These are phyloP conservation scores for Pholis gunnellus DNA, from an alignment of 2,113 vertebrate genomes.

Conservation along the genomic window DNA sequence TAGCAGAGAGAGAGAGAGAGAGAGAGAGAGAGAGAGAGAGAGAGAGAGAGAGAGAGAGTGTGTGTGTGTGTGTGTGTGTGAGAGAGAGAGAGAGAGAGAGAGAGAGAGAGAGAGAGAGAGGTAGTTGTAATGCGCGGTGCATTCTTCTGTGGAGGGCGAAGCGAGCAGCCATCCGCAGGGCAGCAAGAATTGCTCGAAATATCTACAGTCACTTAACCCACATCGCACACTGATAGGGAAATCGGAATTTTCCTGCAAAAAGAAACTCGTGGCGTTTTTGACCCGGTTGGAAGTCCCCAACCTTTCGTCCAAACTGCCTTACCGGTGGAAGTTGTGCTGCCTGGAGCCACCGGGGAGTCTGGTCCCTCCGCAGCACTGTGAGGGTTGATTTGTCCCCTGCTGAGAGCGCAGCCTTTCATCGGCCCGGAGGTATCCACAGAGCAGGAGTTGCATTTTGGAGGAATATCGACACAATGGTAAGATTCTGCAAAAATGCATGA, in stretches of 20 bases:
- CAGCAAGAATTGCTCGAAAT: slow-evolving; percentile 15
- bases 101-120: background rate
- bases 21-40: background rate
- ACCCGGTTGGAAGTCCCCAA: background rate
- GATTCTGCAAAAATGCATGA: background rate
- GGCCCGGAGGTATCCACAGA: slow-evolving; percentile 18
- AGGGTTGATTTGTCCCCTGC: slow-evolving; percentile 29
- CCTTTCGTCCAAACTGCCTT: background rate
- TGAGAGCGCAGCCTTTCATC: slow-evolving; percentile 12
- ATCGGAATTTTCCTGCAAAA: background rate
- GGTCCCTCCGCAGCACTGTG: background rate
- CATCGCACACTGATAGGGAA: background rate
- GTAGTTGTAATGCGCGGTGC: slow-evolving; percentile 70
- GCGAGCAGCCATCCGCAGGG: slow-evolving; percentile 43
- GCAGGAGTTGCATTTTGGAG: background rate
- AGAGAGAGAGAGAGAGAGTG: background rate
- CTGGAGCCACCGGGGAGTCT: slow-evolving; percentile 11
- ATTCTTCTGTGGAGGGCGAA: slow-evolving; percentile 60
- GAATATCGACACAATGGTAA: slow-evolving; percentile 48
- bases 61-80: background rate
- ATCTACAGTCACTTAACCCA: background rate
- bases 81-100: background rate
- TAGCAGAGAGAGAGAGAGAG: slow-evolving; percentile 2
- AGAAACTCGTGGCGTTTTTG: background rate
- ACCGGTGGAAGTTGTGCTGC: slow-evolving; percentile 41